phyloP scores from a whole-genome alignment of 2,113 vertebrate species.

The Phalacrocorax pelagicus region DNA sequence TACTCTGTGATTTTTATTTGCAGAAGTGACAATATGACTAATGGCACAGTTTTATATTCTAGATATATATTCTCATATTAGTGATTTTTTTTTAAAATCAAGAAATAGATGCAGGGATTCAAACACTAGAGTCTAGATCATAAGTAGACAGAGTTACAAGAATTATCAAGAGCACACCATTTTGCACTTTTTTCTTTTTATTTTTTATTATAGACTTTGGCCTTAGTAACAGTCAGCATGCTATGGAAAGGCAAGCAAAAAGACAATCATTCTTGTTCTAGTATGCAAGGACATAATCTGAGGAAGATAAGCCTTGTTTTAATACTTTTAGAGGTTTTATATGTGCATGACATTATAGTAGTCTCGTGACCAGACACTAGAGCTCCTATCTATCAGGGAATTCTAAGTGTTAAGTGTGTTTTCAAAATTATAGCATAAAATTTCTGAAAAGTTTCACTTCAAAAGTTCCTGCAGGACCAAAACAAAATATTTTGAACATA shows the following conservation, averaged over 20 bases:
- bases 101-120: not conserved
- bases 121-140: not conserved
- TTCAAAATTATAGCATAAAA: not conserved
- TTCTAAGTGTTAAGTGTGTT: not conserved
- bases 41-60: not conserved
- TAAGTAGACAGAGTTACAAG: not conserved
- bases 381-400: not conserved
- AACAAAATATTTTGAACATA: not conserved
- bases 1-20: not conserved
- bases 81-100: rapidly evolving
- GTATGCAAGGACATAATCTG: not conserved
- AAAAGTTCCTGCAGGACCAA: not conserved
- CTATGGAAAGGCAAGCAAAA: not conserved
- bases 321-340: not conserved
- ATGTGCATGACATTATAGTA: not conserved
- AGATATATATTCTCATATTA: not conserved
- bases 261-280: not conserved
- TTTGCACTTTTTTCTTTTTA: not conserved
- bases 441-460: not conserved
- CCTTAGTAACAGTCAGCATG: not conserved
- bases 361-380: not conserved
- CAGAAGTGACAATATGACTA: not conserved
- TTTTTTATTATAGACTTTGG: not conserved
- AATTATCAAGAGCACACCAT: not conserved
- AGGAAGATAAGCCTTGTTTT: not conserved